phyloP scores from a whole-genome alignment of 2,888 invertebrate species.

The Coremacera marginata region DNA sequence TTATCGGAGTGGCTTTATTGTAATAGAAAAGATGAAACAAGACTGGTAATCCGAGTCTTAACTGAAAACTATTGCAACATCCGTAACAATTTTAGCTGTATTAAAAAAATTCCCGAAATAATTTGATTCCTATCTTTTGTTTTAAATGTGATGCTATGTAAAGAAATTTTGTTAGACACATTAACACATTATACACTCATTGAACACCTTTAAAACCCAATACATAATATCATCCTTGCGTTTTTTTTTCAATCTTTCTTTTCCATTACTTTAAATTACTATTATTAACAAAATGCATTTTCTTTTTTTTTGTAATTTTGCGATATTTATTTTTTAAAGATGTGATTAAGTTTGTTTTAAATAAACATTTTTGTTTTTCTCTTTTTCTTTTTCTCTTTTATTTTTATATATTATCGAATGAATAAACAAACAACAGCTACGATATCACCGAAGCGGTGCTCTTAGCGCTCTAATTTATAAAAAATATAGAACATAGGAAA shows the following conservation, averaged over 20 bases:
- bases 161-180: too few relatives aligned
- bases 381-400: conserved; percentile 46
- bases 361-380: conserved; percentile 41
- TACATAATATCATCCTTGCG: neutral
- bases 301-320: conserved; percentile 46
- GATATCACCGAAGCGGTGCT: conserved; percentile 68
- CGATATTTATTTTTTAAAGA: conserved; percentile 45
- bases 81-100: too few relatives aligned
- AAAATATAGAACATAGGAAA: conserved; percentile 7
- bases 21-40: too few relatives aligned
- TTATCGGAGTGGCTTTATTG: too few relatives aligned
- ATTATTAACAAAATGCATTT: conserved; percentile 20
- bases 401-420: conserved; percentile 47
- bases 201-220: neutral
- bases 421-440: conserved; percentile 59
- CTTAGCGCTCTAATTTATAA: conserved; percentile 62
- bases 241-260: neutral
- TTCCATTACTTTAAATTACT: neutral
- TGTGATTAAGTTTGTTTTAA: conserved; percentile 39
- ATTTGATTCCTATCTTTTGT: too few relatives aligned
- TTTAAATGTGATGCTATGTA: too few relatives aligned
- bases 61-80: too few relatives aligned
- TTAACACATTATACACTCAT: too few relatives aligned
- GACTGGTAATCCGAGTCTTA: too few relatives aligned
- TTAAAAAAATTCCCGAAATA: too few relatives aligned